phyloP scores from a whole-genome alignment of 1,140 invertebrate species.

The Thaumatotibia leucotreta region DNA sequence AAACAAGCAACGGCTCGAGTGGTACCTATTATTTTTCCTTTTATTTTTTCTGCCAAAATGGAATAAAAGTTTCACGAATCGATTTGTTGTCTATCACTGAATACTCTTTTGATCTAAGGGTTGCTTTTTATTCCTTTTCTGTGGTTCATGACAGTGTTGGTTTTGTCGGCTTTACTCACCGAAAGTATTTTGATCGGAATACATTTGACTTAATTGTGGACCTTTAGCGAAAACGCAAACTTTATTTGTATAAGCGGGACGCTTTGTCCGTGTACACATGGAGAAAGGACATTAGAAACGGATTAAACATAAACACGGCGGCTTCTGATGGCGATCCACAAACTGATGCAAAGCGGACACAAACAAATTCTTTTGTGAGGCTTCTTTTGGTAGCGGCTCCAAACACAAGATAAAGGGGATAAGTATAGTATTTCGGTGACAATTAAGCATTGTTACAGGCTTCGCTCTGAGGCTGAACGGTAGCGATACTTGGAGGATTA shows the following conservation, averaged over 20 bases:
- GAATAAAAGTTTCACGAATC: not conserved
- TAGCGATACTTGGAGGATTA: constrained; percentile 64
- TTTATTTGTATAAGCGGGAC: constrained; percentile 19
- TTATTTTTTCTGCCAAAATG: not conserved
- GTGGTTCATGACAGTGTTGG: not conserved
- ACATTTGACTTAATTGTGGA: constrained; percentile 2
- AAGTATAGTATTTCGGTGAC: constrained; percentile 47
- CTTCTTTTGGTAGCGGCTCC: constrained; percentile 32
- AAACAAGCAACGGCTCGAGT: constrained; percentile 38
- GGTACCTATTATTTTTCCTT: constrained; percentile 25
- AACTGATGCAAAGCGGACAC: constrained; percentile 59
- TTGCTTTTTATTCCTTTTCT: not conserved
- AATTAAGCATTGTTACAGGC: constrained; percentile 48
- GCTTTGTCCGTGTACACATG: constrained; percentile 55
- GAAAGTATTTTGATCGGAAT: not conserved
- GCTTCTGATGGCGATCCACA: constrained; percentile 39
- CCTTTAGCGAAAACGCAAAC: not conserved
- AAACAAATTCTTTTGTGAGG: constrained; percentile 61
- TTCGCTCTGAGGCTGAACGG: constrained; percentile 27
- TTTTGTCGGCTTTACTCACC: not conserved
- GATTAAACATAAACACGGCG: constrained; percentile 68
- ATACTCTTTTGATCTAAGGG: too few species aligned
- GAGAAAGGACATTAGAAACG: constrained; percentile 59
- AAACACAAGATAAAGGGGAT: constrained; percentile 20
- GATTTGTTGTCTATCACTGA: too few species aligned